Percentiles rank a stretch among this genome's conserved stretches.
Conservation (phyloP, 2,888 invertebrate species). For the Margaritifera margaritifera region DNA sequence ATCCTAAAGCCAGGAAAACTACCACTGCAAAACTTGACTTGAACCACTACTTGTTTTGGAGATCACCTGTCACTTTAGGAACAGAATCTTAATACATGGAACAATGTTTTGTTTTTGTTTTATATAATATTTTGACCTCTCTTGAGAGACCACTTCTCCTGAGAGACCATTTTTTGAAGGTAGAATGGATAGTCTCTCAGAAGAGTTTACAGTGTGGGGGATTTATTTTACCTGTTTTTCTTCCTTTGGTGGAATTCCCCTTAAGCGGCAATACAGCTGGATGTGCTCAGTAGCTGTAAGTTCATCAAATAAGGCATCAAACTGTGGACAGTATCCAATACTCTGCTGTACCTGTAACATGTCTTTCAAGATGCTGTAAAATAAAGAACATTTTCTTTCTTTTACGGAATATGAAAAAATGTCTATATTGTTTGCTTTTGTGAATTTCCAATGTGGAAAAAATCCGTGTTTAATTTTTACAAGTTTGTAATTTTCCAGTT, state of each 20-base stretch:
- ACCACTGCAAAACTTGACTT: no score
- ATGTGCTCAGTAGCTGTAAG: constrained; percentile 86
- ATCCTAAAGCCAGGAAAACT: no score
- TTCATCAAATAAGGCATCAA: constrained; percentile 85
- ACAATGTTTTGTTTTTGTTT: no score
- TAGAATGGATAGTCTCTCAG: background rate
- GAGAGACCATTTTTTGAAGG: background rate
- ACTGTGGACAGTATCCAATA: constrained; percentile 94
- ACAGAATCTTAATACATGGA: no score
- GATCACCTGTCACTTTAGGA: no score
- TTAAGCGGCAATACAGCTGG: constrained; percentile 81
- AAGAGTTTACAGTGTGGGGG: background rate
- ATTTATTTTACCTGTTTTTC: constrained; percentile 58
- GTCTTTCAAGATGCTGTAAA: constrained; percentile 74
- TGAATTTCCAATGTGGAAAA: background rate
- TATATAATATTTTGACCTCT: no score
- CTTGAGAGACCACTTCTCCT: no score
- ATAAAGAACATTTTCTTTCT: background rate
- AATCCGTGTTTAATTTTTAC: background rate
- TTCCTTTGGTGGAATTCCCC: constrained; percentile 78
- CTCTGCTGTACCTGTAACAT: constrained; percentile 80
- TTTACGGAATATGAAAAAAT: background rate
- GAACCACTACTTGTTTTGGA: no score
- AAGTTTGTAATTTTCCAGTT: no score
- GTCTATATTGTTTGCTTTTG: background rate